Base-by-base conservation (phyloP, 2,113 vertebrate genomes). In the Trichomycterus rosablanca region DNA sequence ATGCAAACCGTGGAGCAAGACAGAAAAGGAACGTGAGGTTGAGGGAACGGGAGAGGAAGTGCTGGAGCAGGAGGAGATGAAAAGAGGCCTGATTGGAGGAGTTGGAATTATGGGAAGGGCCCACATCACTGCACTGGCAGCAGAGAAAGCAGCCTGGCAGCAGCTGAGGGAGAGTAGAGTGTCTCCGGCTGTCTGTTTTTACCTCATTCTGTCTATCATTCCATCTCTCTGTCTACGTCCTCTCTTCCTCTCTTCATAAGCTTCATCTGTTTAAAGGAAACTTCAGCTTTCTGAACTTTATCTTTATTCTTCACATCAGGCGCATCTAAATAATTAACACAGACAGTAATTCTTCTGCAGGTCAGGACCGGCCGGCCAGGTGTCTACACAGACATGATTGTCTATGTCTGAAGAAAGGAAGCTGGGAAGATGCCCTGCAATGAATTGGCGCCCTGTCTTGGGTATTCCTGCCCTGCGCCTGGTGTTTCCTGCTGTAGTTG, bases 1-100 rank as follows among this genome's bases (percentile, higher is more conserved):
- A 81, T 76, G 76, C 80, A 73, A 85, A 85, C 80, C 63, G 61
- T 74, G 74, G 71, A 56, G 26, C 54, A 23, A 30, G 44, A 53
- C 48, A 23, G 7, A 18, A 44, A 44, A 49, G 50, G 32, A 61
- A 66, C 49, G 64, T 60, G 65, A 37, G 56, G 57, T 15, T 15
- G 46, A 70, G 49, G 71, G 61, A 59, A 34, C 52, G 24, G 20
- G 20, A 28, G 39, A 39, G 30, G 15, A 40, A 39, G 20, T 12
- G 32, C 16, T 49, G 44, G 59, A 69, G 54, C 4, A 10, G 22
- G 37, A 24, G 53, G 53, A 43, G 54, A 57, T 59, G 40, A 58
- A 44, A 58, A 20, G 16, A n/a, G 14, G 18, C 14, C 34, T 35
- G 30, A 23, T 39, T 34, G 48, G 30, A 59, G 42, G 18, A 53